Evolutionary conservation across 1,140 invertebrate species (phyloP), one percentile per base, ranked within the genome.

Genomic region (Halictus rubicundus): DNA sequence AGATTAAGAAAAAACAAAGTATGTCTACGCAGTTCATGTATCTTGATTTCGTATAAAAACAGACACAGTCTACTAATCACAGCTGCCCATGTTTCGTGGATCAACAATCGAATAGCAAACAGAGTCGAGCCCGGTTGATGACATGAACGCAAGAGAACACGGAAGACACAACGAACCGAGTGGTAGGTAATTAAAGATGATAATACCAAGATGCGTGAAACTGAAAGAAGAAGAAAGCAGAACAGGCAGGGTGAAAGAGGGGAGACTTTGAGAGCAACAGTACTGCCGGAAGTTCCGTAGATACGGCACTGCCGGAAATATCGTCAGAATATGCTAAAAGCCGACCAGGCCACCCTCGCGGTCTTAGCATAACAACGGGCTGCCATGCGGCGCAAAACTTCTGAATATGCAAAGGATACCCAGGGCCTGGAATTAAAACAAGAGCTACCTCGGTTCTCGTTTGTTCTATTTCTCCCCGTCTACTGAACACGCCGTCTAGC

Each of bases 361-460:
- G 88, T 90, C 87, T 90, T 90, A 88, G 88, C 89, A 89, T 90
- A 89, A 89, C 88, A 90, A 89, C 85, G 83, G 85, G 82, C 85
- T 83, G 85, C 83, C 85, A 88, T 90, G 90, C 81, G 87, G 87
- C 82, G 88, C 85, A 88, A 86, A 85, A 80, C 78, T 86, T 84
- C 81, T 90, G 89, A 90, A 90, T 90, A 90, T 90, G 87, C 88
- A 90, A 71, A 73, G 86, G 78, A 66, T 39, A 66, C 60, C 63
- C 70, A 63, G 25, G 6, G 23, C 60, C 46, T 60, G 76, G 80
- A 77, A 86, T 80, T 83, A 85, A 86, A 86, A 86, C 76, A 68
- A 54, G 80, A 82, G 82, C 76, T 64, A 82, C 71, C 80, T 74
- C 79, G 59, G 69, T 46, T 69, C 63, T 65, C 75, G 32, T 23